phyloP scores from a whole-genome alignment of 2,888 invertebrate genomes.

The Ichneumon xanthorius region DNA sequence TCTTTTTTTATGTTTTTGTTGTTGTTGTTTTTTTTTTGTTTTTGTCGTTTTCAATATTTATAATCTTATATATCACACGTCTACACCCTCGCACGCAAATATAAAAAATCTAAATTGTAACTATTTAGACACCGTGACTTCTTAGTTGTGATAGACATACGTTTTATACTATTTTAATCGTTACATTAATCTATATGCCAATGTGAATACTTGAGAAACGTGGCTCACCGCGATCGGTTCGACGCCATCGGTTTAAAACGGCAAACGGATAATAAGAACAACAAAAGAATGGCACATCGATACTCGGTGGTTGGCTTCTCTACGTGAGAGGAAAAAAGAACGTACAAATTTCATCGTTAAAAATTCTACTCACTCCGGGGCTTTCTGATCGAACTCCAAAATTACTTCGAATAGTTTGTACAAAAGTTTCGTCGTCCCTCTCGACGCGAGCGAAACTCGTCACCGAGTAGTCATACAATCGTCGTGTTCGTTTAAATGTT shows the following conservation, averaged over 20 bases:
- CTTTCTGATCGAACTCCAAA: conserved; percentile 15
- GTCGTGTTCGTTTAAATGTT: conserved; percentile 13
- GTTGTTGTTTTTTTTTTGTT: conserved; percentile 40
- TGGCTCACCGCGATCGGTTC: conserved; percentile 40
- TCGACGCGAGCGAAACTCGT: conserved; percentile 8
- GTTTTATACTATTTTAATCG: conserved; percentile 70
- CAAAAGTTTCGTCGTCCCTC: conserved; percentile 8
- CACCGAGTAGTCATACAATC: conserved; percentile 37
- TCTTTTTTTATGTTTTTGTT: conserved; percentile 50
- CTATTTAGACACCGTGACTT: conserved; percentile 82
- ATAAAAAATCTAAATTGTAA: conserved; percentile 84
- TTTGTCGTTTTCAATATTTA: conserved; percentile 55
- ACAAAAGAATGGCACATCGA: conserved; percentile 39
- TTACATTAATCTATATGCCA: conserved; percentile 61
- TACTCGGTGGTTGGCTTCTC: conserved; percentile 48
- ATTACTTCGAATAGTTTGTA: conserved; percentile 13
- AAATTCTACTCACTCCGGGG: conserved; percentile 12
- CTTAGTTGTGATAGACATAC: conserved; percentile 80
- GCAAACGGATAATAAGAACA: conserved; percentile 28
- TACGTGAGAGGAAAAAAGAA: conserved; percentile 32
- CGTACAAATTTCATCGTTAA: conserved; percentile 41
- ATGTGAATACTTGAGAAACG: conserved; percentile 63
- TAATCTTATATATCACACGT: conserved; percentile 74
- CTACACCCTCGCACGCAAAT: conserved; percentile 77
- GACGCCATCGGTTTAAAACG: conserved; percentile 9